Conservation (phyloP, 1,140 invertebrate species). For the Metaphire vulgaris region DNA sequence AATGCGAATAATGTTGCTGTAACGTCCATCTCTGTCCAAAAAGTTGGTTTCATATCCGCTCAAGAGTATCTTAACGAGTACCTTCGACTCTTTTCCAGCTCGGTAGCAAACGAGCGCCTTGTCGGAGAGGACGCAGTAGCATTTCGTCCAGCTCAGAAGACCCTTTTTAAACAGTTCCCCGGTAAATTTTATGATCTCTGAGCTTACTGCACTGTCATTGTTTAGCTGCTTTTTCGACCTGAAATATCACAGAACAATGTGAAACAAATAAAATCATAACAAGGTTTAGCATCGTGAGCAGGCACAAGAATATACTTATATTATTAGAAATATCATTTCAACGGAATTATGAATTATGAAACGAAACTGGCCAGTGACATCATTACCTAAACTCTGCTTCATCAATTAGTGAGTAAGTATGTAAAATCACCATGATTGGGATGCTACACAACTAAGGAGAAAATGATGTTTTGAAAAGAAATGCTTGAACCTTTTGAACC, state of each 20-base stretch:
- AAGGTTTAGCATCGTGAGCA: no score
- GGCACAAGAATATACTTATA: no score
- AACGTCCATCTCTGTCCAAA: neutral
- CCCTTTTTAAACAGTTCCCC: conserved; percentile 5
- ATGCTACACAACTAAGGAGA: no score
- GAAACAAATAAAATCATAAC: no score
- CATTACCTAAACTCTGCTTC: no score
- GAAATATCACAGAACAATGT: neutral
- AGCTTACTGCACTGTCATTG: neutral
- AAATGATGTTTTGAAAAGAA: no score
- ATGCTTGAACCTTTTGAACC: no score
- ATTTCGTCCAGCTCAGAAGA: conserved; percentile 10
- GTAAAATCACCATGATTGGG: no score
- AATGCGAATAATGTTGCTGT: neutral
- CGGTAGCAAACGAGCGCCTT: neutral
- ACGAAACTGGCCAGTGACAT: no score
- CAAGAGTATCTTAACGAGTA: neutral
- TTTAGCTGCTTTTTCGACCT: neutral
- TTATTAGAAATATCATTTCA: no score
- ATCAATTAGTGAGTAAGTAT: no score
- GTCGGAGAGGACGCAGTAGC: conserved; percentile 16
- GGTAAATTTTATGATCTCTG: neutral
- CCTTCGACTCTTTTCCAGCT: neutral
- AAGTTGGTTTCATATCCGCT: neutral
- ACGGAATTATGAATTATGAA: no score